Percentiles rank a stretch among this genome's conserved stretches.
These are phyloP conservation scores for Polia nebulosa DNA, from an alignment of 2,888 invertebrate species.

Conservation along the genomic window DNA sequence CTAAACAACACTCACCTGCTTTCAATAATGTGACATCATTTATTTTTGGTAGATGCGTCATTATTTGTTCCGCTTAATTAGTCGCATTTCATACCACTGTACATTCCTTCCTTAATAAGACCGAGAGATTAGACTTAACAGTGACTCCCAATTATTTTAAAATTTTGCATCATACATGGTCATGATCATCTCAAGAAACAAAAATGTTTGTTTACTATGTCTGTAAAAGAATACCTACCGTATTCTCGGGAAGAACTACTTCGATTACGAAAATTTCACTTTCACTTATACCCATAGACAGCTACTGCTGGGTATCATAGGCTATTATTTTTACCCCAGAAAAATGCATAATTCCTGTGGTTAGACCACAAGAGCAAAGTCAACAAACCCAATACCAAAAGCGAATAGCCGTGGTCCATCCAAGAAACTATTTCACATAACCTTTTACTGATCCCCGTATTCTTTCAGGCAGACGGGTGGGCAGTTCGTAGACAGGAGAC, in stretches of 20 bases:
- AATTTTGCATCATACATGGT: background rate
- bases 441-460: conserved; percentile 61
- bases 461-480: conserved; percentile 88
- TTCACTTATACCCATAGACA: background rate
- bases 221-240: too few relatives aligned
- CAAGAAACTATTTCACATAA: background rate
- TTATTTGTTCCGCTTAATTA: conserved; percentile 13
- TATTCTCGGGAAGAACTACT: background rate
- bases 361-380: background rate
- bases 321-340: background rate
- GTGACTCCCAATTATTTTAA: conserved; percentile 3
- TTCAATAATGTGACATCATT: conserved; percentile 19
- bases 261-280: background rate
- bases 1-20: conserved; percentile 14
- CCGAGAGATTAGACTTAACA: conserved; percentile 20
- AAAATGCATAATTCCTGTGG: background rate
- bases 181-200: background rate
- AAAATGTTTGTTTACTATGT: too few relatives aligned
- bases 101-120: conserved; percentile 31
- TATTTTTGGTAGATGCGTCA: conserved; percentile 8
- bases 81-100: conserved; percentile 9
- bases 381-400: background rate
- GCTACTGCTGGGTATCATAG: background rate
- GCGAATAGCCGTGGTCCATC: background rate
- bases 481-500: conserved; percentile 83